Conservation (phyloP, 2,113 vertebrate genomes). For the Centrocercus urophasianus region DNA sequence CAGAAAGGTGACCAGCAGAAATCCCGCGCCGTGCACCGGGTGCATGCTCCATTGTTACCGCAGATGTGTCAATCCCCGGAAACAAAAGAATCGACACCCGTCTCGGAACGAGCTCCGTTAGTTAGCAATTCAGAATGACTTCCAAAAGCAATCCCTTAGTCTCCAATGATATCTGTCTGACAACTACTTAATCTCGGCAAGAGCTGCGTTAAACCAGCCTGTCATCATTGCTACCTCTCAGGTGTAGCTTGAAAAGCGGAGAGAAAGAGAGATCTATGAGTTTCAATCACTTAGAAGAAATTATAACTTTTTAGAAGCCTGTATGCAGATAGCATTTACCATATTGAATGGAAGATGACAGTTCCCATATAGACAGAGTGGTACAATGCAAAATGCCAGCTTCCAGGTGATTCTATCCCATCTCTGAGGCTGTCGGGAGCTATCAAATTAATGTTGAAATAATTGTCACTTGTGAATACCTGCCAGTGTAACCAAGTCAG, state of each 20-base stretch:
- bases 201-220: conserved; percentile 81
- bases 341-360: conserved; percentile 71
- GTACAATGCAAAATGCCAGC: conserved; percentile 66
- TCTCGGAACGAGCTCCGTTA: conserved; percentile 64
- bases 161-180: conserved; percentile 83
- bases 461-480: conserved; percentile 74
- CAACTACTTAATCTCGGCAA: conserved; percentile 84
- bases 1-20: conserved; percentile 11
- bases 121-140: conserved; percentile 83
- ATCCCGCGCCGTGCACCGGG: background rate
- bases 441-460: conserved; percentile 76
- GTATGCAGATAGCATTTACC: conserved; percentile 69
- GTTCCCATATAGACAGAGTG: conserved; percentile 68
- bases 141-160: conserved; percentile 79
- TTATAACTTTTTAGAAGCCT: conserved; percentile 74
- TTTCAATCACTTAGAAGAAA: conserved; percentile 75
- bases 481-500: conserved; percentile 72
- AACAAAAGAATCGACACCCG: conserved; percentile 48
- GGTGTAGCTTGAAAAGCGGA: conserved; percentile 72
- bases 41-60: conserved; percentile 32
- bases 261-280: conserved; percentile 68
- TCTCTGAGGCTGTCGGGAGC: conserved; percentile 56
- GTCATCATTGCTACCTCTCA: conserved; percentile 74
- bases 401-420: conserved; percentile 70
- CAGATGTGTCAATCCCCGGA: conserved; percentile 56